phyloP scores from a whole-genome alignment of 1,140 invertebrate species.

The Vollenhovia emeryi region DNA sequence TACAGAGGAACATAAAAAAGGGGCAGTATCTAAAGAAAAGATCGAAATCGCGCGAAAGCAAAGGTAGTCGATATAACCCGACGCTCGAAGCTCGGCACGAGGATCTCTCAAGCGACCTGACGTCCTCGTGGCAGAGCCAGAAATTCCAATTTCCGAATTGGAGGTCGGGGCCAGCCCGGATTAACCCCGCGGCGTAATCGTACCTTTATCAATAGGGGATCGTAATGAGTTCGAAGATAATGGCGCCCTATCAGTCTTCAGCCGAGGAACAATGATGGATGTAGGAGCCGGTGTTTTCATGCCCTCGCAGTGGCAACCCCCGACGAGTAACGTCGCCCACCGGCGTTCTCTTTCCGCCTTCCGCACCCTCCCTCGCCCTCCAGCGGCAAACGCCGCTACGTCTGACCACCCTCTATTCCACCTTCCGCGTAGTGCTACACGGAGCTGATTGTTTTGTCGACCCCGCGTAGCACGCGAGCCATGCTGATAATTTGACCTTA shows the following conservation, averaged over 20 bases:
- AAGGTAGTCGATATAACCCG: slow-evolving; percentile 48
- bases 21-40: slow-evolving; percentile 50
- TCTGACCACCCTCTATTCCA: slow-evolving; percentile 33
- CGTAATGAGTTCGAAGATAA: slow-evolving; percentile 85
- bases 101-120: slow-evolving; percentile 79
- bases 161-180: slow-evolving; percentile 59
- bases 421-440: slow-evolving; percentile 60
- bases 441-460: slow-evolving; percentile 80
- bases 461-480: slow-evolving; percentile 74
- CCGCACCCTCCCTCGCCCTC: not conserved
- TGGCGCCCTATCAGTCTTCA: slow-evolving; percentile 83
- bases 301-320: slow-evolving; percentile 69
- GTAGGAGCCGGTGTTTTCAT: slow-evolving; percentile 81
- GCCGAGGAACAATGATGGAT: slow-evolving; percentile 84
- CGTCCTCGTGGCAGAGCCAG: slow-evolving; percentile 78
- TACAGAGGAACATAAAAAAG: slow-evolving; percentile 38
- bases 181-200: slow-evolving; percentile 81
- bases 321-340: slow-evolving; percentile 40
- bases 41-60: slow-evolving; percentile 59
- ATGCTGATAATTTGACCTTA: slow-evolving; percentile 77
- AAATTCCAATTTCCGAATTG: slow-evolving; percentile 84
- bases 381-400: slow-evolving; percentile 5
- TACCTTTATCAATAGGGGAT: slow-evolving; percentile 85
- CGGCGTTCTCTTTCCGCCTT: slow-evolving; percentile 48
- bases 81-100: slow-evolving; percentile 72